Evolutionary conservation across 2,888 invertebrate species (phyloP), one percentile per base, ranked within the genome.

Genomic region (Diaphora mendica): DNA sequence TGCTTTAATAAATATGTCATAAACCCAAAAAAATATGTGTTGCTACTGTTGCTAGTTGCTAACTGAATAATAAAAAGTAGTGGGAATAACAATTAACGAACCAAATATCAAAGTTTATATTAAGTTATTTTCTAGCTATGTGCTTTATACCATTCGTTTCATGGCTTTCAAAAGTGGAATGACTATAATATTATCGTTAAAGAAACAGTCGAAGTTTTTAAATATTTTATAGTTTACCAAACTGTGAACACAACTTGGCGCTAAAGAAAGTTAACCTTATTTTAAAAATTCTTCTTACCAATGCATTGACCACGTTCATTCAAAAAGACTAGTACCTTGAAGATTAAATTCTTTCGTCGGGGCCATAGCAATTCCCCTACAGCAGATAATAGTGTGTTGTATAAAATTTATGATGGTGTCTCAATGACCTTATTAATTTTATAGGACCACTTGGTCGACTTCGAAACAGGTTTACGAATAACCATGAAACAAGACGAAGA

Each of bases 361-460:
- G 39, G 15, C 80, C 78, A 78, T 82, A 73, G 84, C 86, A 85
- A 88, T 86, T 59, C 85, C 82, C 79, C 69, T 82, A 84, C 82
- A 84, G 79, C 80, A 81, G 77, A 82, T 85, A 85, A 88, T 87
- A 85, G 79, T 84, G 85, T 85, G 86, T 86, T 88, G 83, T 89
- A 87, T 91, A 90, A 77, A 88, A 90, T 92, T 91, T 90, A 92
- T 89, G 85, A 85, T 87, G 84, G 86, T 88, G 87, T 86, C 87
- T 87, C 86, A 87, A 87, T 90, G 91, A 92, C 92, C 93, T 94
- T 93, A 94, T 94, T 94, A 93, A 91, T 92, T 93, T 94, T 93
- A 94, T 94, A 90, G 89, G 88, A 88, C 91, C 90, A 88, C 92
- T 91, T 88, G 91, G 87, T 88, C 88, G 86, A 89, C 84, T 90